Conservation (phyloP, 2,797 vertebrate species). For the Sebastes melanostomus region DNA sequence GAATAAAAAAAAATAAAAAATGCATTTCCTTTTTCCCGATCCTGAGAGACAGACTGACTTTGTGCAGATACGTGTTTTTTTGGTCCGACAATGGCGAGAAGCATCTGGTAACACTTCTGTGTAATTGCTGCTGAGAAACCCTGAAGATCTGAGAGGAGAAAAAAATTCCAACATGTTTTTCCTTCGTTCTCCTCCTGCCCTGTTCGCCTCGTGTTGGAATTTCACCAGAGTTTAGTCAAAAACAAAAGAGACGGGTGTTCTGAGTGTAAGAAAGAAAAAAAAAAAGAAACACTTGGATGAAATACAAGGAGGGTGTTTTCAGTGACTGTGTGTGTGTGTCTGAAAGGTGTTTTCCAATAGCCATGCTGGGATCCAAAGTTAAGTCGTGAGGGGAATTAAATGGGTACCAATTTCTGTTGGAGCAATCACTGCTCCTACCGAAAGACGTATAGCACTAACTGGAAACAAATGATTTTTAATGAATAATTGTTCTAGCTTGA, state of each 20-base stretch:
- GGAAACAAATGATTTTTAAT: conserved; percentile 33
- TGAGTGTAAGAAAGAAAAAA: not conserved
- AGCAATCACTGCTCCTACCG: not conserved
- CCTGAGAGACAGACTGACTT: conserved; percentile 54
- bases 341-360: conserved; percentile 48
- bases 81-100: conserved; percentile 59
- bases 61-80: conserved; percentile 64
- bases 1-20: conserved; percentile 1
- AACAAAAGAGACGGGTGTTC: conserved; percentile 67
- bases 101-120: conserved; percentile 84
- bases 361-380: not conserved
- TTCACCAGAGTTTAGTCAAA: conserved; percentile 65
- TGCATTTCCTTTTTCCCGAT: conserved; percentile 32
- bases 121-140: conserved; percentile 84
- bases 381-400: conserved; percentile 34
- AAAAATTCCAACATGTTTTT: conserved; percentile 80
- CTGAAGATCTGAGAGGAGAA: conserved; percentile 82
- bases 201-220: conserved; percentile 72
- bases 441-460: not conserved
- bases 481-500: not conserved
- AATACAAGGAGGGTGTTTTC: conserved; percentile 46
- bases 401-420: conserved; percentile 11
- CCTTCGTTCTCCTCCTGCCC: conserved; percentile 69
- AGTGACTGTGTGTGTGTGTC: conserved; percentile 16
- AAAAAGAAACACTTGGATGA: conserved; percentile 28